Base-by-base conservation (phyloP, 2,888 invertebrate species). In the Chloroclysta siterata region DNA sequence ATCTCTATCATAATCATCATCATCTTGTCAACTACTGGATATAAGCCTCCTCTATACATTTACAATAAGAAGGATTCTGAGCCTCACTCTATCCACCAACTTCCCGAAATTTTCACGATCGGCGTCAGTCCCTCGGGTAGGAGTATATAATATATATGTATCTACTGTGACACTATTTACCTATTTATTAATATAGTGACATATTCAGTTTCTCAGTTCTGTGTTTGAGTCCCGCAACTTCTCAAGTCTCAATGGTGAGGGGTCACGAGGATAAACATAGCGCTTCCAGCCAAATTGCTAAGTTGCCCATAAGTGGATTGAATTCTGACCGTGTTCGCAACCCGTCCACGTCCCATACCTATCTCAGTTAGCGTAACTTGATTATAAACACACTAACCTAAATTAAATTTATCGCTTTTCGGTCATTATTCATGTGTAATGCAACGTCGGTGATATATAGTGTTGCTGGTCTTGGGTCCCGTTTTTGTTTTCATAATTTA, bases 271-370 rank as follows among this genome's bases (percentile, higher is more conserved):
- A 85, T 83, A 87, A 88, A 88, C 84, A 87, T 69, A 74, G 76
- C 81, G 77, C 74, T 84, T 82, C 78, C 82, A 82, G 78, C 79
- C 82, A 84, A 81, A 85, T 83, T 81, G 82, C 81, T 75, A 84
- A 85, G 84, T 86, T 84, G 73, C 72, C 79, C 78, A 82, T 87
- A 86, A 88, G 87, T 87, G 84, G 83, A 88, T 89, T 87, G 83
- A 82, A 83, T 85, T 80, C 75, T 67, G 74, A 65, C 71, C 73
- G 73, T 76, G 79, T 79, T 79, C 73, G 74, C 76, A 78, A 74
- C 75, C 61, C 66, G 66, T 76, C 72, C 53, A 59, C 62, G 69
- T 68, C 72, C 75, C 74, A 71, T 73, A 68, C 68, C 70, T 75
- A 70, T 68, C 70, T 54, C 53, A 58, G 58, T 64, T 65, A 67